These are phyloP conservation scores for Mythimna vitellina DNA, from an alignment of 2,888 invertebrate genomes.

Conservation along the genomic window DNA sequence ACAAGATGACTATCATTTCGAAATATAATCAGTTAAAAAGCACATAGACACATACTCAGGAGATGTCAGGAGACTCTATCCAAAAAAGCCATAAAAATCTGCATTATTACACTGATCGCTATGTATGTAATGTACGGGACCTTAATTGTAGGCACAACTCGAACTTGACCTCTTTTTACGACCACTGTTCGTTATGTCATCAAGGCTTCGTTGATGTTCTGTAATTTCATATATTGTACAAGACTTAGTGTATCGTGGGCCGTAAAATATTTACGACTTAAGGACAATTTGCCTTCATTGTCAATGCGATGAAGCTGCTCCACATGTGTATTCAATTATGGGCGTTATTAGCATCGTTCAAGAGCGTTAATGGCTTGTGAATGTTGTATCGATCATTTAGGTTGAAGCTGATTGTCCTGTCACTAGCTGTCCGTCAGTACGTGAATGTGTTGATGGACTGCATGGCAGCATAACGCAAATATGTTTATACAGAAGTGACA, in stretches of 20 bases:
- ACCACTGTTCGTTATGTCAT: constrained; percentile 54
- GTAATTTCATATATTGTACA: constrained; percentile 47
- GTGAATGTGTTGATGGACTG: constrained; percentile 45
- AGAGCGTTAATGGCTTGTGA: constrained; percentile 46
- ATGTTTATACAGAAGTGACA: background rate
- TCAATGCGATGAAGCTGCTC: constrained; percentile 40
- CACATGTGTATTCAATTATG: constrained; percentile 55
- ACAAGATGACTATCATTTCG: too few relatives aligned
- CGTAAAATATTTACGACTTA: constrained; percentile 74
- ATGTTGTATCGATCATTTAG: constrained; percentile 36
- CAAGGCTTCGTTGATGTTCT: constrained; percentile 49
- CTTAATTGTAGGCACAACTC: background rate
- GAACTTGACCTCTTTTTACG: constrained; percentile 40
- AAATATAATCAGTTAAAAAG: too few relatives aligned
- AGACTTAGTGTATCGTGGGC: constrained; percentile 58
- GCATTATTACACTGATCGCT: too few relatives aligned
- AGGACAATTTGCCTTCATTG: constrained; percentile 70
- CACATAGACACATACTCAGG: too few relatives aligned
- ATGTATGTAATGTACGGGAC: background rate
- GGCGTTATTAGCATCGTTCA: constrained; percentile 33
- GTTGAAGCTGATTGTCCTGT: constrained; percentile 32
- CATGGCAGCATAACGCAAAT: background rate
- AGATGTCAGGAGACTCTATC: too few relatives aligned
- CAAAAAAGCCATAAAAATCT: background rate
- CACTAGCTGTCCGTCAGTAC: constrained; percentile 23